A percentile compares a stretch with the other conserved stretches of the same genome.
Conservation (phyloP, 2,113 vertebrate species). For the pig (Sus scrofa) region T2T-Sscrofa CM000820.6:106420501-106421000, state of each 20-base stretch:
- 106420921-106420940: not conserved
- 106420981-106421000: not conserved
- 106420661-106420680: too few relatives aligned
- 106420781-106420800: not conserved
- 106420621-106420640: too few relatives aligned
- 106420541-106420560: too few relatives aligned
- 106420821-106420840: not conserved
- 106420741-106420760: not conserved
- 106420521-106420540: too few relatives aligned
- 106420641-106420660: too few relatives aligned
- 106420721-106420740: not conserved
- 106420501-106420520: too few relatives aligned
- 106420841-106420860: not conserved
- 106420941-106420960: not conserved
- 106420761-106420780: not conserved
- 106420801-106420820: not conserved
- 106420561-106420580: too few relatives aligned
- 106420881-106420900: not conserved
- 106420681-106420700: not conserved
- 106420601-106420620: too few relatives aligned
- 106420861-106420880: not conserved
- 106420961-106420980: not conserved
- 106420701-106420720: not conserved
- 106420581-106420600: too few relatives aligned
- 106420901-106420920: not conserved